These are phyloP conservation scores for Chorisops tibialis DNA, from an alignment of 2,888 invertebrate species.

Conservation along the genomic window DNA sequence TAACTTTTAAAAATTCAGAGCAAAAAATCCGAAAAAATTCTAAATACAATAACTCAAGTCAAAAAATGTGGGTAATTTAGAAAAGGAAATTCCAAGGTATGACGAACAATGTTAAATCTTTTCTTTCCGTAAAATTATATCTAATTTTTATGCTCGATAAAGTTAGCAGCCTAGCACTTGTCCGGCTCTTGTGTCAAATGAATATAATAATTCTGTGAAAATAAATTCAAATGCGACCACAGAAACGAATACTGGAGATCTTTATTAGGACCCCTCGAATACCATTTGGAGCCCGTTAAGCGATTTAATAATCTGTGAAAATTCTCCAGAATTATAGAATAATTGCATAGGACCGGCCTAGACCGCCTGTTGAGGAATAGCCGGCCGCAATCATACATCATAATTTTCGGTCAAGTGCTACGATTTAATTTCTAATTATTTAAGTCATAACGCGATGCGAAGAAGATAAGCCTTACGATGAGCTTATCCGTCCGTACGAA, in stretches of 20 bases:
- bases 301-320: constrained; percentile 24
- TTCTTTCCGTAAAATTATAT: neutral
- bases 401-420: too few species aligned
- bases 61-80: too few species aligned
- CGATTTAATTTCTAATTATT: too few species aligned
- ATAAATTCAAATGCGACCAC: constrained; percentile 7
- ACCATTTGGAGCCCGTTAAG: neutral
- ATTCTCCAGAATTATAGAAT: constrained; percentile 6
- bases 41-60: too few species aligned
- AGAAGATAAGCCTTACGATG: too few species aligned
- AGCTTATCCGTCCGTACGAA: too few species aligned
- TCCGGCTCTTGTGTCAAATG: neutral
- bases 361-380: too few species aligned
- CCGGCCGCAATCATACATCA: too few species aligned
- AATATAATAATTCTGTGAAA: constrained; percentile 19
- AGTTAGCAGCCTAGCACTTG: constrained; percentile 3
- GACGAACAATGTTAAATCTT: constrained; percentile 2
- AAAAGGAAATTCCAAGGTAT: neutral
- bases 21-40: too few species aligned
- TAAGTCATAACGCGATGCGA: too few species aligned
- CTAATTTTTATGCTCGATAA: constrained; percentile 22
- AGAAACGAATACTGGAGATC: neutral
- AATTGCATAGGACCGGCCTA: neutral
- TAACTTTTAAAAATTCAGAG: too few species aligned
- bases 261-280: neutral